Percentiles rank a stretch among this genome's conserved stretches.
Conservation (phyloP, 2,113 vertebrate species). For the Deroptyus accipitrinus region DNA sequence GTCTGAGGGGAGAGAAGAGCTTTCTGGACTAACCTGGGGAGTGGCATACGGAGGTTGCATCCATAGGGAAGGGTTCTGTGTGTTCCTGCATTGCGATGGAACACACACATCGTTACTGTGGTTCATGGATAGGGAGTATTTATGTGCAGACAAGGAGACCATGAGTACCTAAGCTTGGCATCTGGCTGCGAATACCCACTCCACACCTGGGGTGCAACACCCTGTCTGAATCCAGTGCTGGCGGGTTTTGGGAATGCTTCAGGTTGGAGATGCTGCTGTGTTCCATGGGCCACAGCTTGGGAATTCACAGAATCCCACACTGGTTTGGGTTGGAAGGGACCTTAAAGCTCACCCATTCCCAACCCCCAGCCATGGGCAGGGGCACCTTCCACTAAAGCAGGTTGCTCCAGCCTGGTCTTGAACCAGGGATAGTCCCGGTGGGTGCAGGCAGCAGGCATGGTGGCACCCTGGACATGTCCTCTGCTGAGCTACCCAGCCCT, state of each 20-base stretch:
- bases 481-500: not conserved
- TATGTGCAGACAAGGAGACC: not conserved
- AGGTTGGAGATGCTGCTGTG: not conserved
- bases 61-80: not conserved
- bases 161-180: not conserved
- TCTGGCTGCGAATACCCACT: rapidly evolving
- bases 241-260: not conserved
- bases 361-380: not conserved
- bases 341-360: not conserved
- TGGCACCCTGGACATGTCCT: not conserved
- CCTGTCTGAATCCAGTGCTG: not conserved
- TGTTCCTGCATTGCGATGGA: rapidly evolving
- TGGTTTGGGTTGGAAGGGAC: not conserved
- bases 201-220: not conserved
- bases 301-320: not conserved
- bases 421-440: not conserved
- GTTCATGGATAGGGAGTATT: rapidly evolving
- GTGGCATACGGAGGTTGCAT: rapidly evolving
- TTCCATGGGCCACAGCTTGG: not conserved
- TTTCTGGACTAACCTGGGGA: not conserved
- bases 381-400: not conserved
- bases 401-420: not conserved
- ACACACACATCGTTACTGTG: not conserved
- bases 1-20: no score
- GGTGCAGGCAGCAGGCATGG: not conserved